Evolutionary conservation across 64 coral and sea anemone species (phyloP), one percentile per base, ranked within the genome.

Genomic region (Hydrozoanthus tunicans): DNA sequence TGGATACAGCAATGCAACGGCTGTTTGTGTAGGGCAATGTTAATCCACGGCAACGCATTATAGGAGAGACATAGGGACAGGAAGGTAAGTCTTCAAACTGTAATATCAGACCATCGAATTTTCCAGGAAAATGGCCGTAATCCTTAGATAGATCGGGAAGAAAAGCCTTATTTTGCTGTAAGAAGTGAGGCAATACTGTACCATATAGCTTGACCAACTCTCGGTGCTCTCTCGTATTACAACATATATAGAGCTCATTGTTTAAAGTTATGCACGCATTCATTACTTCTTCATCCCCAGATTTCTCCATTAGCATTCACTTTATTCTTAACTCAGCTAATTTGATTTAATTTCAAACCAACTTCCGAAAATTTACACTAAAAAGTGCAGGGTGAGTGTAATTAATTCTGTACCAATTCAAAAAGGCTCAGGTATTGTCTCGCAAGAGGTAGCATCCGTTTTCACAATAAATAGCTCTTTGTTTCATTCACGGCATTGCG

Each of bases 191-290:
- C 72, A 11, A 20, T 9, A 76, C 32, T 5, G 7, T 53, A 51
- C 7, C 10, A 51, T 11, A 76, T 76, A 11, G 7, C 9, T 9
- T 5, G 24, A 27, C 32, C 7, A 12, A 43, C 32, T 43, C 69
- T 55, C 67, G 84, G 84, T 74, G 84, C 13, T 88, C 74, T 88
- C 73, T 88, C 84, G 84, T 88, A 75, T 88, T 88, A 88, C 84
- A 75, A 7, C 53, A 58, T 74, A 52, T 43, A 43, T 88, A 88
- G 74, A 55, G 84, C 59, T 73, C 56, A 11, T 88, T 88, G 84
- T 88, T 88, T 32, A 56, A 14, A 5, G 17, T 27, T 59, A 54
- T 25, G 53, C 51, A 74, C 15, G 6, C 17, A 23, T 55, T 15
- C 32, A 24, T 74, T 6, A 32, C 12, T 72, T 59, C 69, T 75